A percentile compares a stretch with the other conserved stretches of the same genome.
Evolutionary conservation across 2,888 invertebrate species (phyloP).

Genomic region (Lysandra bellargus): DNA sequence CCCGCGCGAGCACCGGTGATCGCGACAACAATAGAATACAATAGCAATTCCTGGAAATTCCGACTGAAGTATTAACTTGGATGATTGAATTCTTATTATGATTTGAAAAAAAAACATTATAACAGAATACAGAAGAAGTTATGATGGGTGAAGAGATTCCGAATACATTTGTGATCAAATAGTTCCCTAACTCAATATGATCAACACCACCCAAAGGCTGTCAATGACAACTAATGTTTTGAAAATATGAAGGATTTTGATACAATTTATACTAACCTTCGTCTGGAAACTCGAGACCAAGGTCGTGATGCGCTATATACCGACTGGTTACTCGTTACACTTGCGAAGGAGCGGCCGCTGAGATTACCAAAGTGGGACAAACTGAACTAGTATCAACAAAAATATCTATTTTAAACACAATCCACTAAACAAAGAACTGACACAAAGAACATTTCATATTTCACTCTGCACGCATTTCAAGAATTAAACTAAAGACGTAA

Average conservation of each 20-base stretch:
- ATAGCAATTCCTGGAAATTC: no score
- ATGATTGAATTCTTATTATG: not conserved
- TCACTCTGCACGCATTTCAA: slow-evolving; percentile 29
- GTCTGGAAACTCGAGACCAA: slow-evolving; percentile 84
- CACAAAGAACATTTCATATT: slow-evolving; percentile 41
- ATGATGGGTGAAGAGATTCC: not conserved
- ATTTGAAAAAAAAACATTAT: not conserved
- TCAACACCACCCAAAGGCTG: not conserved
- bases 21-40: no score
- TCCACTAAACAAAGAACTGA: slow-evolving; percentile 52
- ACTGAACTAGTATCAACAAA: slow-evolving; percentile 69
- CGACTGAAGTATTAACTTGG: no score
- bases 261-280: slow-evolving; percentile 74
- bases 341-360: slow-evolving; percentile 81
- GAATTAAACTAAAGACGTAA: slow-evolving; percentile 44
- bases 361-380: slow-evolving; percentile 81
- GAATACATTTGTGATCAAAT: not conserved
- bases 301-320: slow-evolving; percentile 82
- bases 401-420: slow-evolving; percentile 33
- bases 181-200: not conserved
- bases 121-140: not conserved
- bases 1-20: no score
- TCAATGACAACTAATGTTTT: slow-evolving; percentile 38
- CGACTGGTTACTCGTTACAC: slow-evolving; percentile 81
- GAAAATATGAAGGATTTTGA: slow-evolving; percentile 45